Evolutionary conservation across 1,140 invertebrate species (phyloP), one percentile per base, ranked within the genome.

Genomic region (Tetramorium parvispinum): DNA sequence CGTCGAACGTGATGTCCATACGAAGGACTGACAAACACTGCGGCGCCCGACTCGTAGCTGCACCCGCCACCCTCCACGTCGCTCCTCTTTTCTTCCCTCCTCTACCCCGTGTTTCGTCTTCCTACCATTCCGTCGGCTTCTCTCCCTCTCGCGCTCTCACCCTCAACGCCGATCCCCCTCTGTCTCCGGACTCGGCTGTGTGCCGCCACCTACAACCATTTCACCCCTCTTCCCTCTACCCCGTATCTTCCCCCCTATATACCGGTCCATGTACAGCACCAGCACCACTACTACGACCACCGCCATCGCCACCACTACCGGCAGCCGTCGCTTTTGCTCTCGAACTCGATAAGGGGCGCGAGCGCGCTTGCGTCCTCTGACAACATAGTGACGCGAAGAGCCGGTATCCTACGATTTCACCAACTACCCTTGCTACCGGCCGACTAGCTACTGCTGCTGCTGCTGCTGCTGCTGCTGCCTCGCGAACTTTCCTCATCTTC

Each of bases 341-440:
- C 92, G 91, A 94, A 94, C 92, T 93, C 93, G 93, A 94, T 94
- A 94, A 94, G 94, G 93, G 91, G 88, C 88, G 92, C 92, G 91
- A 89, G 87, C 91, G 92, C 91, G 87, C 88, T 89, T 88, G 88
- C 86, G 88, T 92, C 90, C 90, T 92, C 92, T 85, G 75, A 81
- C 88, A 82, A 75, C 75, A 66, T 91, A 88, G 77, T 63, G 76
- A 88, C 82, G 81, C 85, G 86, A 81, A 82, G 57, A 88, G 59
- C 66, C 78, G 85, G 77, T 90, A 93, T 91, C 87, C 87, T 89
- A 87, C 92, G 91, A 94, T 93, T 92, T 91, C 89, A 89, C 90
- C 75, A 92, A 90, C 90, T 89, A 85, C 83, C 88, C 86, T 86
- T 88, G 85, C 83, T 87, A 83, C 81, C 46, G 81, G 71, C 85